Evolutionary conservation across 2,797 vertebrate species (phyloP), one percentile per base, ranked within the genome.

Genomic region (Leptoclinus maculatus): DNA sequence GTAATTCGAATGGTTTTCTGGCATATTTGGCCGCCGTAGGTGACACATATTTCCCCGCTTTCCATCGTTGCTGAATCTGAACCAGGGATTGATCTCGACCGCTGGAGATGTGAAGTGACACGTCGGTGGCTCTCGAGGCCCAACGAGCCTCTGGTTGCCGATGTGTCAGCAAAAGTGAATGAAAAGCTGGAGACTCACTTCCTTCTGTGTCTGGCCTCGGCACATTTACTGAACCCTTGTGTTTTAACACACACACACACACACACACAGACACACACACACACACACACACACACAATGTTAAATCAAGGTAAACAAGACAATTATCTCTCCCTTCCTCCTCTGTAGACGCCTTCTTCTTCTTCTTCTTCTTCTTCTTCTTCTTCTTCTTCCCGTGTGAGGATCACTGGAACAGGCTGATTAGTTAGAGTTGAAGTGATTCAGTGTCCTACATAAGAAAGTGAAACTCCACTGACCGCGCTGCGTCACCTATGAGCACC

Each of bases 301-400:
- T 76, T 85, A 83, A 85, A 83, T 74, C 81, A 76, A 85, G 85
- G 83, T 83, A 88, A 89, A 90, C 83, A 83, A 83, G 74, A 82
- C 76, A 72, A 82, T 85, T 78, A 89, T 72, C 76, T 54, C 3
- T 21, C 38, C 65, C 63, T 27, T 53, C 53, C 66, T 63, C 5
- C 58, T 51, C 25, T 36, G 57, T 56, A 34, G 58, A 38, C 41
- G 14, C 5, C 41, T 56, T 58, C 0, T 25, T 43, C 29, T 47
- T 27, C 65, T 29, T 3, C 27, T 29, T 29, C 27, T 29, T 29
- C 27, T 29, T 29, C 27, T 29, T 29, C 27, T 3, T 29, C 27
- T 29, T 29, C 27, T 29, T 3, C 32, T 34, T 34, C 32, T 34
- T 34, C 29, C 71, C 53, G 39, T 59, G 64, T 32, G 6, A 7